A percentile compares a stretch with the other conserved stretches of the same genome.
Evolutionary conservation across 2,113 vertebrate genomes (phyloP).

Genomic region (Eulemur macaco): DNA sequence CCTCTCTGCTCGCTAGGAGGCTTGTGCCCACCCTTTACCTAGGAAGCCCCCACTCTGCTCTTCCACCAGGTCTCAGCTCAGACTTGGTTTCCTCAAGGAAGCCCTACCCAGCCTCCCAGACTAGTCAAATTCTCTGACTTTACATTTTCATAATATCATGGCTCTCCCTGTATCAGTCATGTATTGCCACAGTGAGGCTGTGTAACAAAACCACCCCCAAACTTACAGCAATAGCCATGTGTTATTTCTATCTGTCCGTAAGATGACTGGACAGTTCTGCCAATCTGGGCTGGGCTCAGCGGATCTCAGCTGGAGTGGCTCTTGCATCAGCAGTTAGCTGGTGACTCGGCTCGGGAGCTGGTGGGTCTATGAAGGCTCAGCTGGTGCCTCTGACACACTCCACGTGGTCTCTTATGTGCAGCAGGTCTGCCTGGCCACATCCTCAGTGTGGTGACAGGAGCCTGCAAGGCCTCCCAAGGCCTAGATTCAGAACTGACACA

Average conservation of each 20-base stretch:
- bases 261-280: background rate
- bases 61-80: background rate
- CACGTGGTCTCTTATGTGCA: background rate
- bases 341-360: background rate
- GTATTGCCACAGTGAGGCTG: background rate
- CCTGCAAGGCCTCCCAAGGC: background rate
- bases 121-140: background rate
- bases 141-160: background rate
- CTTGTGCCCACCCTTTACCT: background rate
- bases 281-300: background rate
- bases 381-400: background rate
- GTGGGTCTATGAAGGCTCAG: fast-evolving
- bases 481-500: background rate
- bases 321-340: background rate
- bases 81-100: background rate
- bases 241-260: background rate
- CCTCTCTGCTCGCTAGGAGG: background rate
- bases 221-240: background rate
- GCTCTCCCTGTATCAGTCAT: background rate
- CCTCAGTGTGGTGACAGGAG: fast-evolving
- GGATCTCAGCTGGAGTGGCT: background rate
- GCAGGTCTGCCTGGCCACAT: background rate
- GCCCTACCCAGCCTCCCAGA: background rate
- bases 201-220: background rate
- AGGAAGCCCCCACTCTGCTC: background rate